These are phyloP conservation scores for Onychostruthus taczanowskii DNA, from an alignment of 2,113 vertebrate species.

Conservation along the genomic window DNA sequence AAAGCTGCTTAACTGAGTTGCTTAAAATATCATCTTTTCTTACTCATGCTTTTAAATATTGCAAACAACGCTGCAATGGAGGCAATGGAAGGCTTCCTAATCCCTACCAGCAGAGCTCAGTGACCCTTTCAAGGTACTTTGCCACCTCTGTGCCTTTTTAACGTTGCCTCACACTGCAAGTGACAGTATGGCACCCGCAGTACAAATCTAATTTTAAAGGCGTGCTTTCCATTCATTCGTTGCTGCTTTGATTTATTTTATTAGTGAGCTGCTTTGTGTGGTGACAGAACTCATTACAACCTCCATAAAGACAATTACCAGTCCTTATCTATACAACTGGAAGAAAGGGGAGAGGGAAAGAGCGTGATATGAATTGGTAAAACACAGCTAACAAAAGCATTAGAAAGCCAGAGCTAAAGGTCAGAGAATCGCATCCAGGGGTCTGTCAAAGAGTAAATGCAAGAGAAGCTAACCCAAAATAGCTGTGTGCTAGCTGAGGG, in stretches of 20 bases:
- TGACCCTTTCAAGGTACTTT: not conserved
- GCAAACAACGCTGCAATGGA: not conserved
- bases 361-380: slow-evolving; percentile 31
- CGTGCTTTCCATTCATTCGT: slow-evolving; percentile 64
- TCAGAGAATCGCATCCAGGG: not conserved
- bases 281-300: slow-evolving; percentile 75
- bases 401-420: not conserved
- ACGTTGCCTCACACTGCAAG: not conserved
- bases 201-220: slow-evolving; percentile 70
- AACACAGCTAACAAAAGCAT: not conserved
- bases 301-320: slow-evolving; percentile 73
- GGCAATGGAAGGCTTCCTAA: not conserved
- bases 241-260: slow-evolving; percentile 77
- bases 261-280: slow-evolving; percentile 74
- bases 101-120: not conserved
- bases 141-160: slow-evolving; percentile 4
- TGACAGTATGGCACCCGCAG: not conserved
- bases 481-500: not conserved
- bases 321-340: slow-evolving; percentile 67
- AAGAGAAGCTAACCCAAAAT: slow-evolving; percentile 9
- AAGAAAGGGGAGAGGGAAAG: not conserved
- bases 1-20: not conserved
- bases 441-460: slow-evolving; percentile 34
- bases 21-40: not conserved
- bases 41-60: not conserved